Percentiles rank a stretch among this genome's conserved stretches.
These are phyloP conservation scores for Echinometra lucunter DNA, from an alignment of 53 echinoderm and acorn worm species.

Conservation along the genomic window DNA sequence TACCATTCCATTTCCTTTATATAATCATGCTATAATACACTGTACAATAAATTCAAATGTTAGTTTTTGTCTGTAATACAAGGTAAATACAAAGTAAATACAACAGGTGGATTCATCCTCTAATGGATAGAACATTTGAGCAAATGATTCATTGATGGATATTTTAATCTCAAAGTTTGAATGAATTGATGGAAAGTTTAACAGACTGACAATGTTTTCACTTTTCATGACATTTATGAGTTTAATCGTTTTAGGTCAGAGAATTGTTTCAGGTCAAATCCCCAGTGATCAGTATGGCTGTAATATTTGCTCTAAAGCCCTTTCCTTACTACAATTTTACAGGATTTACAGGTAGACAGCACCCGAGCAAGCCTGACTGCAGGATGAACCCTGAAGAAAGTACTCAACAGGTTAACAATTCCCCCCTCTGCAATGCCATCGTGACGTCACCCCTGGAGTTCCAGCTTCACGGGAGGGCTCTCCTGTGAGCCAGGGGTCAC, in stretches of 20 bases:
- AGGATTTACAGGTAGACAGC: not conserved
- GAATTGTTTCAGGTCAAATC: no score
- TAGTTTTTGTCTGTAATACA: no score
- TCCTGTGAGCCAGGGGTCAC: slow-evolving; percentile 49
- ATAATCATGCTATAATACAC: no score
- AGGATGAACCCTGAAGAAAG: not conserved
- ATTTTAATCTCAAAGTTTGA: not conserved
- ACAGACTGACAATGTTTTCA: slow-evolving; percentile 4
- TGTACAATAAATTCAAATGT: no score
- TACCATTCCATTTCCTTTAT: no score
- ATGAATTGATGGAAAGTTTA: not conserved
- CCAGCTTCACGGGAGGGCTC: slow-evolving; percentile 58
- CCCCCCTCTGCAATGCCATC: not conserved
- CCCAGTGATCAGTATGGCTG: not conserved
- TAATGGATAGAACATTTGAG: not conserved
- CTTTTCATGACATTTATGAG: not conserved
- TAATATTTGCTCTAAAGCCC: not conserved
- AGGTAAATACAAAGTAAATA: not conserved
- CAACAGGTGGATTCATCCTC: not conserved
- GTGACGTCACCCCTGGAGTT: slow-evolving; percentile 38
- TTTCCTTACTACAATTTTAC: not conserved
- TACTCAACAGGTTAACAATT: slow-evolving; percentile 36
- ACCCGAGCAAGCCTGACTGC: not conserved
- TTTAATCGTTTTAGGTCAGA: not conserved
- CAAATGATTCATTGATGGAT: not conserved